Base-by-base conservation (phyloP, 2,888 invertebrate species). In the Habroteleia sp. region DNA sequence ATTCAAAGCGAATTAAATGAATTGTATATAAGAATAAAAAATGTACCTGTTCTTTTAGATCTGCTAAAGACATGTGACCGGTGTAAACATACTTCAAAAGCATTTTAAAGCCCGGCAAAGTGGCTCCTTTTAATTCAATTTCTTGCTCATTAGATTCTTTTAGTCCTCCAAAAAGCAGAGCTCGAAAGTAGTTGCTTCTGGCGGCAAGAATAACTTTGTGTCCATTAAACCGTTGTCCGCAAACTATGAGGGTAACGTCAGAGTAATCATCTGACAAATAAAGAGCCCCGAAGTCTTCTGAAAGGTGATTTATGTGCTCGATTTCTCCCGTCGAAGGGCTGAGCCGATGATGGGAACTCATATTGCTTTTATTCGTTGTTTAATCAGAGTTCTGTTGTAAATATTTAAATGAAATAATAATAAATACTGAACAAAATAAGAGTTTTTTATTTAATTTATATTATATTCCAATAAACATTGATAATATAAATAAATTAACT, bases 1-100 rank as follows among this genome's bases (percentile, higher is more conserved):
- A n/a, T n/a, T n/a, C n/a, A n/a, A n/a, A n/a, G n/a, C n/a, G n/a
- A n/a, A n/a, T n/a, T n/a, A n/a, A n/a, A n/a, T n/a, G n/a, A n/a
- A n/a, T n/a, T n/a, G n/a, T n/a, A n/a, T n/a, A n/a, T n/a, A n/a
- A n/a, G n/a, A n/a, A n/a, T n/a, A n/a, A n/a, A n/a, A n/a, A n/a
- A n/a, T n/a, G 11, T 81, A 92, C 92, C 89, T 92, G 92, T 65
- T 88, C 88, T 10, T 81, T 80, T 78, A 92, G 89, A 80, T 91
- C 91, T 4, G 90, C 87, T 39, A 93, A 87, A 54, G 91, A 91
- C 88, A 93, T 90, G 75, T 90, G 90, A 90, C 97, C 98, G 62
- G 97, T 97, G 89, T 99, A 99, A 66, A 99, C 96, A 90, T 99
- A 99, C 82, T 95, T 94, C 0, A 99, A 90, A 0, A 99, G 90